Base-by-base conservation (phyloP, 2,888 invertebrate genomes). In the Phyllotreta cruciferae region DNA sequence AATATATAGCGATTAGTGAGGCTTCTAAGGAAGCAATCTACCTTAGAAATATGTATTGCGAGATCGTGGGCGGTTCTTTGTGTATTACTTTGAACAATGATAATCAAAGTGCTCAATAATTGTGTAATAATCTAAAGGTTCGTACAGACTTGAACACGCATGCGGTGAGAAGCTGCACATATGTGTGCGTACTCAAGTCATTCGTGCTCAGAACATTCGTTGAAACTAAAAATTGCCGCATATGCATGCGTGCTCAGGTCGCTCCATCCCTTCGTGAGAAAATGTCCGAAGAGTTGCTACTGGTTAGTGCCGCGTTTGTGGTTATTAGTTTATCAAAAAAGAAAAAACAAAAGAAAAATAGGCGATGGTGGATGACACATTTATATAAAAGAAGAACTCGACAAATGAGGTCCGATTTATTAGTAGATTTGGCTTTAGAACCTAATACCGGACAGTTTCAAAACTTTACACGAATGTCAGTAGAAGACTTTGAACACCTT, bases 381-480 rank as follows among this genome's bases (percentile, higher is more conserved):
- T 50, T 50, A 50, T 50, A 9, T 14, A 50, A 24, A 50, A 50
- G 50, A 50, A 50, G 50, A 50, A 50, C 24, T 34, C 6, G 5
- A 50, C 50, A 50, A 50, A 50, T 50, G 50, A 50, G 14, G 50
- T 14, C 50, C 50, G 24, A 50, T 50, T 50, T 50, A 50, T n/a
- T 50, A 10, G 11, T 50, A 14, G 50, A 50, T 50, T 50, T 50
- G 50, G 3, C 50, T 10, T 50, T 24, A 14, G 50, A 41, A 41
- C 41, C 41, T 41, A n/a, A 41, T 41, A 3, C 41, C 41, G 41
- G 41, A 41, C 41, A 41, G 10, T 41, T 41, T 5, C 41, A 41
- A 41, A 41, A 41, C 41, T 41, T 41, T 41, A 4, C 41, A 41
- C 41, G 41, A 3, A 41, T 41, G 10, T 41, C 41, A 10, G 41